A percentile compares a stretch with the other conserved stretches of the same genome.
Conservation (phyloP, 1,140 invertebrate genomes). For the Danaus plexippus region DNA sequence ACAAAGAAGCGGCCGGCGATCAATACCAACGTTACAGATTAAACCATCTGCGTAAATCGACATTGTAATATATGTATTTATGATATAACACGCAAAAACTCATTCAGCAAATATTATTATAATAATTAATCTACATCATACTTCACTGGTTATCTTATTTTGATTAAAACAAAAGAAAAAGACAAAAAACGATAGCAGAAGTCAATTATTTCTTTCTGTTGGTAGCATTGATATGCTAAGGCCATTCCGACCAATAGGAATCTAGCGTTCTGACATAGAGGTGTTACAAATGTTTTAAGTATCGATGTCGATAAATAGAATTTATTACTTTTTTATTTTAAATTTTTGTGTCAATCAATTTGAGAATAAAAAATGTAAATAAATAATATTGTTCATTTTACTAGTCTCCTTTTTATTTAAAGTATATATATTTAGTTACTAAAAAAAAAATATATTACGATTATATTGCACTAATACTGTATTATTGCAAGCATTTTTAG, state of each 20-base stretch:
- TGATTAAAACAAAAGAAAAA: conserved; percentile 10
- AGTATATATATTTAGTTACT: no score
- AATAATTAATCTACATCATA: background rate
- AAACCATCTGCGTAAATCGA: conserved; percentile 33
- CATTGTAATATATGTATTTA: background rate
- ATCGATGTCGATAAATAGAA: conserved; percentile 17
- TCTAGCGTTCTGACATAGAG: conserved; percentile 18
- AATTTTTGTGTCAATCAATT: no score
- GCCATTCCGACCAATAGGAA: conserved; percentile 37
- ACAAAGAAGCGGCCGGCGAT: conserved; percentile 34
- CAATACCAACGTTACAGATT: conserved; percentile 38
- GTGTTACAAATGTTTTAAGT: conserved; percentile 7
- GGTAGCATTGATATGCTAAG: conserved; percentile 34
- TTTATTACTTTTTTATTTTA: background rate
- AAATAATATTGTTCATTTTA: no score
- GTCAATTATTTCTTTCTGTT: conserved; percentile 27
- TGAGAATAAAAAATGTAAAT: no score
- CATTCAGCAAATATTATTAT: background rate
- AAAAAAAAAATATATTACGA: no score
- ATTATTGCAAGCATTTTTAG: no score
- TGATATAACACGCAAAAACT: background rate
- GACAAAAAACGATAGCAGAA: conserved; percentile 23
- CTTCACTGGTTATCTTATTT: background rate
- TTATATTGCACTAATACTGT: no score
- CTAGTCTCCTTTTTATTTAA: no score